These are phyloP conservation scores for Alcedo quadribrachys DNA, from an alignment of 2,797 vertebrate genomes.

Conservation along the genomic window DNA sequence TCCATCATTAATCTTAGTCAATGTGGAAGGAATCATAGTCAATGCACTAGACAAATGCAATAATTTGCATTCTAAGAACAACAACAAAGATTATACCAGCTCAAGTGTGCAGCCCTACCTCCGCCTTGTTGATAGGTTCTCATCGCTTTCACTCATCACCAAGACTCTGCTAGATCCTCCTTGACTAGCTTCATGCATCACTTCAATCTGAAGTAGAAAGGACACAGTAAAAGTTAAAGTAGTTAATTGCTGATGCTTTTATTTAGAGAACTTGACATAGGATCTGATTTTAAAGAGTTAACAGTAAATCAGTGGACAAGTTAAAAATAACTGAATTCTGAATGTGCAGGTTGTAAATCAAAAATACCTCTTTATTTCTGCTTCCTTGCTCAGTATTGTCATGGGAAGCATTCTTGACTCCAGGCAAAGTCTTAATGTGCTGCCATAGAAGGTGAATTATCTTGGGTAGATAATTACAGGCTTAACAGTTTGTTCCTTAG, in stretches of 20 bases:
- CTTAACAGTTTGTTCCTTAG: not conserved
- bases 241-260: not conserved
- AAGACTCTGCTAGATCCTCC: constrained; percentile 84
- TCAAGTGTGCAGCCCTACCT: constrained; percentile 79
- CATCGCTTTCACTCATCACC: constrained; percentile 85
- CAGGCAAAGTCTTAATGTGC: not conserved
- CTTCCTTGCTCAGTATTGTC: not conserved
- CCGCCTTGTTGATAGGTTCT: constrained; percentile 86
- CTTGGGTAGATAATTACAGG: not conserved
- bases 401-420: not conserved
- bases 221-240: not conserved
- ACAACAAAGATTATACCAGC: not conserved
- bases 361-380: not conserved
- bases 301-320: not conserved
- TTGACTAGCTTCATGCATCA: constrained; percentile 90
- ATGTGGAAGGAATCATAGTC: not conserved
- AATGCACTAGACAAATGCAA: not conserved
- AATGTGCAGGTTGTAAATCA: not conserved
- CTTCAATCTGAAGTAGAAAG: constrained; percentile 85
- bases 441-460: not conserved
- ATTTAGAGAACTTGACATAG: not conserved
- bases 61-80: not conserved
- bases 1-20: not conserved
- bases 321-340: not conserved
- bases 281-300: not conserved